Percentiles rank a stretch among this genome's conserved stretches.
phyloP scores from a whole-genome alignment of 2,797 vertebrate genomes.

The Lutjanus argentimaculatus region DNA sequence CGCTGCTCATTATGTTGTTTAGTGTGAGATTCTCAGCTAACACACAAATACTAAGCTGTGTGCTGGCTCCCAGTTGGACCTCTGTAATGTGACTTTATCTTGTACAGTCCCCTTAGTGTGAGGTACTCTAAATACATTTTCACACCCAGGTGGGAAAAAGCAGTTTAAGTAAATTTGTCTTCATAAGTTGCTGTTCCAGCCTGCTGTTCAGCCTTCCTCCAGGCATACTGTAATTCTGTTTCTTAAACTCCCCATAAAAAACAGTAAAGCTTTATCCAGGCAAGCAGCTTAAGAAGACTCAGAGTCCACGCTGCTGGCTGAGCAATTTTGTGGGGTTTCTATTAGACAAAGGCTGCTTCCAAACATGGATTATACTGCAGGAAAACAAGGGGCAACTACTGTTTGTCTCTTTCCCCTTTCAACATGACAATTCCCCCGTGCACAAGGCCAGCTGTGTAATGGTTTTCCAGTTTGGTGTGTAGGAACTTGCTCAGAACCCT shows the following conservation, averaged over 20 bases:
- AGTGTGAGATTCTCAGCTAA: neutral
- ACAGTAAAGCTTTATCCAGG: constrained; percentile 30
- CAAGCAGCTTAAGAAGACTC: constrained; percentile 37
- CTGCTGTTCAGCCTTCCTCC: neutral
- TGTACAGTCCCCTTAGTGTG: neutral
- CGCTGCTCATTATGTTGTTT: neutral
- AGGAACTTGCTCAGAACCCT: too few species aligned
- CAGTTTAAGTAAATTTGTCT: constrained; percentile 3
- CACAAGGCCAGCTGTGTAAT: neutral
- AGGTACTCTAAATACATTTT: neutral
- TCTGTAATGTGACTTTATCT: constrained; percentile 1
- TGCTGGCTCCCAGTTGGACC: neutral
- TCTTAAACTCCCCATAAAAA: constrained; percentile 10
- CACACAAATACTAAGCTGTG: neutral
- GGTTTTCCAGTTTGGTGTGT: neutral
- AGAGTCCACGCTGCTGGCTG: constrained; percentile 5
- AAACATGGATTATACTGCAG: neutral
- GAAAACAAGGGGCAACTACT: neutral
- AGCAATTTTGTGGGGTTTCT: constrained; percentile 5
- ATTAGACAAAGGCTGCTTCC: constrained; percentile 10
- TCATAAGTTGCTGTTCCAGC: neutral
- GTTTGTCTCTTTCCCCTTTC: neutral
- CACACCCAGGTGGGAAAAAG: neutral
- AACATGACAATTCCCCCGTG: neutral
- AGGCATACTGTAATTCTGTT: constrained; percentile 16